Base-by-base conservation (phyloP, 2,888 invertebrate species). In the Endomychus coccineus region DNA sequence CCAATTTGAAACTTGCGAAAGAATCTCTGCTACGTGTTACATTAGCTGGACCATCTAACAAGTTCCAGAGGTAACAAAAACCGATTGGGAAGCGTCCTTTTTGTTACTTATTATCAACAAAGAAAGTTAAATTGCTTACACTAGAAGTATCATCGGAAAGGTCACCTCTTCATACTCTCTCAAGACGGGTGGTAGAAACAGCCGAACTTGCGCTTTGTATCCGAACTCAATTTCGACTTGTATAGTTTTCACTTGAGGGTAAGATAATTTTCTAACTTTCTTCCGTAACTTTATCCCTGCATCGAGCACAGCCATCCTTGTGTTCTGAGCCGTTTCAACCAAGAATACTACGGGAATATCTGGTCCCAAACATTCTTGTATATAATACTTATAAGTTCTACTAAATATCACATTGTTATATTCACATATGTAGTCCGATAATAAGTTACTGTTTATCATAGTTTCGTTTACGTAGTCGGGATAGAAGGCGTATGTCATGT, bases 131-230 rank as follows among this genome's bases (percentile, higher is more conserved):
- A 3, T 15, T 46, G 74, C 87, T 80, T 71, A 91, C 89, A 90
- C 80, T 54, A 87, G 77, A 3, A 92, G 64, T 2, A 92, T 75
- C 10, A 92, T 63, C 0, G 92, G 90, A 51, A 84, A 80, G 1
- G 82, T 80, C 38, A 84, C 73, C 55, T 85, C 85, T 49, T 89
- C 88, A 27, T 86, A 81, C 55, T 89, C 85, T 48, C 85, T 73
- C 56, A 90, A 74, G 4, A 83, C 80, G 1, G 90, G 88, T 0
- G 94, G 94, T 23, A 91, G 68, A 34, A 80, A 76, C 3, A 94
- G 69, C 16, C 85, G 75, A 1, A 89, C 90, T 57, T 81, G 78
- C 4, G 83, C 81, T 51, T 75, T 74, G 52, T 75, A 78, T 4
- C 80, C 80, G 48, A 75, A 73, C 22, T 75, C 71, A 24, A 84